Base-by-base conservation (phyloP, 2,113 vertebrate genomes). In the Hyla sarda region DNA sequence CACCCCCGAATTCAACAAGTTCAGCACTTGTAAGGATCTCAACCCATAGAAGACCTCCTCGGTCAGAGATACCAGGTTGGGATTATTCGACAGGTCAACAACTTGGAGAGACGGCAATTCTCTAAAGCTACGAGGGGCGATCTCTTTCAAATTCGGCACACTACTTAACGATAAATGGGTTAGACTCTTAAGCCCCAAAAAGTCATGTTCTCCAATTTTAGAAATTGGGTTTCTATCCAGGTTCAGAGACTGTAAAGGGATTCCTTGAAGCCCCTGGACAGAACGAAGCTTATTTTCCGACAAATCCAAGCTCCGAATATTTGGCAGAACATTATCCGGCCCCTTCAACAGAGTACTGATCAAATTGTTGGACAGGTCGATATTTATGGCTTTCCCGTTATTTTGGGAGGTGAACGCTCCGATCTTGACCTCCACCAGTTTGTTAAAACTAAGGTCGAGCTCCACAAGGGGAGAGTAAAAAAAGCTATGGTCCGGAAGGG, bases 391-490 rank as follows among this genome's bases (percentile, higher is more conserved):
- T 85, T 95, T 94, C 16, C 95, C 92, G 13, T 95, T 96, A 19
- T 94, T 94, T 89, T 94, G 96, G 1, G 95, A 91, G 0, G 90
- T 84, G 82, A 99, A 97, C 71, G 95, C 30, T 0, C 95, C 93
- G 82, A 97, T 80, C 0, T 92, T 89, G 45, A 99, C 93, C 73
- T 96, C 94, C 10, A 79, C 91, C 72, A 99, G 95, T 60, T 58
- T 89, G 93, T 99, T 99, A 91, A 95, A 90, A 91, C 97, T 99
- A 45, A 99, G 93, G 89, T 99, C 97, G 21, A 99, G 92, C 0
- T 99, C 97, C 0, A 94, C 91, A 85, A 99, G 89, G 4, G 96
- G 96, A 0, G 96, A 96, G 74, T 94, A 95, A 25, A 94, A 93
- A 91, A 99, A 98, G 85, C 93, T 96, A 3, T 93, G 91, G 0